Percentiles rank a stretch among this genome's conserved stretches.
Evolutionary conservation across 2,113 vertebrate species (phyloP).

Genomic region (Podarcis cretensis): DNA sequence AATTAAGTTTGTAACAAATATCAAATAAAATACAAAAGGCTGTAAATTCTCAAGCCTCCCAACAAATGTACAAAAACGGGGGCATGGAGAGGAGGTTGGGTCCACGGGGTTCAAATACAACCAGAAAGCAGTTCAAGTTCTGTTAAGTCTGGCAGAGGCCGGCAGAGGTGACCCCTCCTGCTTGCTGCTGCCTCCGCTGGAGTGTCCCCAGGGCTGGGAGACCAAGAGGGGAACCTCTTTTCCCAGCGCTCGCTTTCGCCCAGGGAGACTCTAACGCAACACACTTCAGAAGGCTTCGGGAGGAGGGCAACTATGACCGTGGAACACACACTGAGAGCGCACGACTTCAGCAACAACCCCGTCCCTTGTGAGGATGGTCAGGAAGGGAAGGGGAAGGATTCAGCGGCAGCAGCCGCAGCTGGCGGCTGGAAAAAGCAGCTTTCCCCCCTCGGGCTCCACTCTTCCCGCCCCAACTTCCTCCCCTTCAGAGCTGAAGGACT

Average conservation of each 20-base stretch:
- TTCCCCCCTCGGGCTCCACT: neutral
- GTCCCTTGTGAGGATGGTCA: slow-evolving; percentile 15
- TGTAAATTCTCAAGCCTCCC: slow-evolving; percentile 80
- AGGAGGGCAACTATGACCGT: slow-evolving; percentile 16
- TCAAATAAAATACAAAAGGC: slow-evolving; percentile 56
- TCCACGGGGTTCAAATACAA: slow-evolving; percentile 71
- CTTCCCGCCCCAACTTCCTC: slow-evolving; percentile 24
- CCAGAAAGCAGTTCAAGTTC: slow-evolving; percentile 78
- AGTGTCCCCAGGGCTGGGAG: slow-evolving; percentile 68
- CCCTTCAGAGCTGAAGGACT: slow-evolving; percentile 50
- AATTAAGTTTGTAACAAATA: slow-evolving; percentile 72
- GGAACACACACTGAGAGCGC: slow-evolving; percentile 15
- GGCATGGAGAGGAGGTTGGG: neutral
- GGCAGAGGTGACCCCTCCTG: slow-evolving; percentile 51
- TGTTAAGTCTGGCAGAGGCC: slow-evolving; percentile 71
- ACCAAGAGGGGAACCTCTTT: slow-evolving; percentile 27
- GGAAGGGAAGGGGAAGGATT: neutral
- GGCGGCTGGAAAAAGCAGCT: slow-evolving; percentile 19
- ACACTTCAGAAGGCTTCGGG: slow-evolving; percentile 42
- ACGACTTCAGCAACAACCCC: neutral
- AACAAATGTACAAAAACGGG: slow-evolving; percentile 77
- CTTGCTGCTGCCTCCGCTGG: slow-evolving; percentile 46
- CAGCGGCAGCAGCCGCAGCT: neutral
- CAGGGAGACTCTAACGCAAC: slow-evolving; percentile 11
- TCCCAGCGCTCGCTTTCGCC: slow-evolving; percentile 16